Base-by-base conservation (phyloP, 2,113 vertebrate species). In the Sebastes schlegelii region DNA sequence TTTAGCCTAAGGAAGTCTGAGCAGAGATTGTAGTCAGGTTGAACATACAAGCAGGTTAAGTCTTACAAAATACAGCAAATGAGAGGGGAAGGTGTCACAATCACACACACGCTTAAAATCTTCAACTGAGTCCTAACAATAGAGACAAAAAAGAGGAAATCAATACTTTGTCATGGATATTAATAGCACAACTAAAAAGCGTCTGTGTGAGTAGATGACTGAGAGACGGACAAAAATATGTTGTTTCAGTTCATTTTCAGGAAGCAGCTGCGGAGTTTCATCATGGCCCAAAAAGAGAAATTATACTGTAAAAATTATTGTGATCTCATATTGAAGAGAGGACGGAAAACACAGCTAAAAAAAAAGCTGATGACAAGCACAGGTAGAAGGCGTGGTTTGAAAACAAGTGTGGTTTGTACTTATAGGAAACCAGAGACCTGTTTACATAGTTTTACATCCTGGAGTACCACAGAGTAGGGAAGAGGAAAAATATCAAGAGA, bases 211-310 rank as follows among this genome's bases (percentile, higher is more conserved):
- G 19, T 51, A 1, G 13, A 72, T 19, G 21, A 78, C n/a, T 11
- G 8, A 11, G 5, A 40, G 2, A 42, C 6, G 19, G 49, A 66
- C 9, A 70, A 48, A 74, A 43, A 79, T 51, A 45, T 5, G 4
- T 21, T 0, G 6, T 84, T 89, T 84, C 65, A 74, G 11, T 77
- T 91, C 46, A 65, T 70, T 63, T 82, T 61, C 4, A 55, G 7
- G 65, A 82, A 54, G 49, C 73, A 83, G 73, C 74, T 82, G 70
- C 3, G 21, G 46, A 23, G 21, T 54, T 54, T 34, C 23, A 60
- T 17, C 8, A 57, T 49, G 49, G 21, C 12, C 5, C 71, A 64
- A 5, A 19, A 17, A 23, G 45, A 52, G 43, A 43, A 58, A 55
- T 61, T 11, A 16, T 7, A 26, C 0, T 7, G 21, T 10, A 3